Conservation (phyloP, 2,113 vertebrate species). For the Thermophis baileyi region DNA sequence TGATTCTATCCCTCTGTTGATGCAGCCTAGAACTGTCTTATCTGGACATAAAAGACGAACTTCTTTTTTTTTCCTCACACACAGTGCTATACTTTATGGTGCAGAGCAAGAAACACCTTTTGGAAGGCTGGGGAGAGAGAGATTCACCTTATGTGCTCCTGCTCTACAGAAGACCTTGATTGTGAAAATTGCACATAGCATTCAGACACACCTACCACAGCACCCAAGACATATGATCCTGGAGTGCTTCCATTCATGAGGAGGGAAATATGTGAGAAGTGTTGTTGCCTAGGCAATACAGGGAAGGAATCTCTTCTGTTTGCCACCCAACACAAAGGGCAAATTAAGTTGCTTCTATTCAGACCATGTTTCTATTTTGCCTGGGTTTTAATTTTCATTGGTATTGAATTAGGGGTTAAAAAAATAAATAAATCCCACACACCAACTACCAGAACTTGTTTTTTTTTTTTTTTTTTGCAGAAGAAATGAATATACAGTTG, state of each 20-base stretch:
- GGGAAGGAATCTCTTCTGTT: not conserved
- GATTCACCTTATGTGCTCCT: not conserved
- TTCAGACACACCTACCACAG: not conserved
- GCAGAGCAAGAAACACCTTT: not conserved
- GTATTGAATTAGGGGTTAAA: not conserved
- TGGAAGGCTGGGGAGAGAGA: not conserved
- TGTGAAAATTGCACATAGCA: not conserved
- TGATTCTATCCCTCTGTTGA: no score
- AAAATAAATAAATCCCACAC: not conserved
- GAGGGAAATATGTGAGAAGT: not conserved
- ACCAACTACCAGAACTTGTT: not conserved
- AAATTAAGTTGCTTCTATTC: not conserved
- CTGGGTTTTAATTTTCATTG: not conserved
- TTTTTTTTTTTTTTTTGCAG: not conserved
- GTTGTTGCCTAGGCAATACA: not conserved
- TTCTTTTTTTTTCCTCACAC: not conserved
- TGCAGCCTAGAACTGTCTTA: not conserved
- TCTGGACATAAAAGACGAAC: not conserved
- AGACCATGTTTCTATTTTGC: not conserved
- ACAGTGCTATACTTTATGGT: not conserved
- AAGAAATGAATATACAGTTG: not conserved
- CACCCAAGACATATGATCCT: not conserved
- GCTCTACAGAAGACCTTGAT: not conserved
- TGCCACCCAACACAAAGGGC: not conserved
- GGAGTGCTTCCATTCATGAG: not conserved